Evolutionary conservation across 2,888 invertebrate species (phyloP).

Genomic region (Lathronympha strigana): DNA sequence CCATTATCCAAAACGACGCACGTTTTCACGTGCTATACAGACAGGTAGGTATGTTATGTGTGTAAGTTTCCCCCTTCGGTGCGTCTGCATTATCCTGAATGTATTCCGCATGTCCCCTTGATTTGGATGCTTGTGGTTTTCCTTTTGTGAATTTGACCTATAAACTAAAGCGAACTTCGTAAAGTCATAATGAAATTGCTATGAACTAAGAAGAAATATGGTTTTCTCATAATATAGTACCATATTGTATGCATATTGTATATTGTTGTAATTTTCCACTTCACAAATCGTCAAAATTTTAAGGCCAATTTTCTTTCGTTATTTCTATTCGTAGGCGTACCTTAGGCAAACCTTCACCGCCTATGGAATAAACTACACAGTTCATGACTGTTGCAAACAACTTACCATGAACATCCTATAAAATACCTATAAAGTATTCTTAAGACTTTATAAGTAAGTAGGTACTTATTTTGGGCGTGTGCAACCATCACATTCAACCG

Average conservation of each 20-base stretch:
- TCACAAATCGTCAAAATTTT: too few relatives aligned
- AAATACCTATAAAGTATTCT: too few relatives aligned
- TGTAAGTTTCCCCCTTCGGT: conserved; percentile 27
- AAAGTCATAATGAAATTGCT: neutral
- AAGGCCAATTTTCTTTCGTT: too few relatives aligned
- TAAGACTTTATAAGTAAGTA: too few relatives aligned
- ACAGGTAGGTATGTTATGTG: conserved; percentile 23
- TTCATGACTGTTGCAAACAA: too few relatives aligned
- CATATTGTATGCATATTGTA: neutral
- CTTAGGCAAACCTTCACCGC: too few relatives aligned
- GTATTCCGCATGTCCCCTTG: conserved; percentile 14
- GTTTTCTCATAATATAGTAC: neutral
- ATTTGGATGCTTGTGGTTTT: conserved; percentile 10
- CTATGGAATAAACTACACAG: too few relatives aligned
- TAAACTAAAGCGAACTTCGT: neutral
- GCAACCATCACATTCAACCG: too few relatives aligned
- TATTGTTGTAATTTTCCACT: too few relatives aligned
- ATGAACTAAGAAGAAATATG: neutral
- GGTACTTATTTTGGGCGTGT: too few relatives aligned
- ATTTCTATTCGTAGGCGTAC: too few relatives aligned
- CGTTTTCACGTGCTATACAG: conserved; percentile 19
- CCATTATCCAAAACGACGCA: conserved; percentile 18
- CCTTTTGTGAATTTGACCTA: neutral
- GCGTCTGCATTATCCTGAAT: conserved; percentile 7
- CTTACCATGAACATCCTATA: too few relatives aligned